Percentiles rank a stretch among this genome's conserved stretches.
Evolutionary conservation across 2,113 vertebrate genomes (phyloP).

Genomic region (Micronycteris hirsuta): DNA sequence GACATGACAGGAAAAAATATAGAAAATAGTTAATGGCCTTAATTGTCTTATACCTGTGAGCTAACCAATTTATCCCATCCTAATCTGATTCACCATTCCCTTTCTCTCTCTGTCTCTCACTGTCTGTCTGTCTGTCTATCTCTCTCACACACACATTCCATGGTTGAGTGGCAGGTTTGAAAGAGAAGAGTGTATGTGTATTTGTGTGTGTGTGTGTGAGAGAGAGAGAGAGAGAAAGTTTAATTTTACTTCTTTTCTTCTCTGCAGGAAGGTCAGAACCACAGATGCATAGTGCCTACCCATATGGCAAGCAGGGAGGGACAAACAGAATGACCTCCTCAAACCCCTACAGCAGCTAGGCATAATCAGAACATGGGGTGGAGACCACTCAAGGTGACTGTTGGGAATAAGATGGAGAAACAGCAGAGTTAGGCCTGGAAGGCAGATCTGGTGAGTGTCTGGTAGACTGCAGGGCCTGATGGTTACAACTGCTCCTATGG

Average conservation of each 20-base stretch:
- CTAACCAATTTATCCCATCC: conserved; percentile 59
- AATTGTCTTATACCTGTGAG: conserved; percentile 65
- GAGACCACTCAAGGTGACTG: neutral
- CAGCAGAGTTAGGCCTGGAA: neutral
- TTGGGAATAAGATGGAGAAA: neutral
- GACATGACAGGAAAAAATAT: conserved; percentile 61
- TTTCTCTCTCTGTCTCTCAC: neutral
- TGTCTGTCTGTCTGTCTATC: neutral
- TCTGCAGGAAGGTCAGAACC: conserved; percentile 42
- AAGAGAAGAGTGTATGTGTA: too few relatives aligned
- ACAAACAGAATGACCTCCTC: conserved; percentile 19
- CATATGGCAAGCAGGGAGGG: neutral
- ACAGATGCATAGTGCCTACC: neutral
- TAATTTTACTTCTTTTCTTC: conserved; percentile 48
- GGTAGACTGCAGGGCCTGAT: neutral
- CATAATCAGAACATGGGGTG: neutral
- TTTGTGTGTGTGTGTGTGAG: neutral
- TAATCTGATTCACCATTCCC: neutral
- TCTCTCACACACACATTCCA: neutral
- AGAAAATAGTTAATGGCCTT: conserved; percentile 63
- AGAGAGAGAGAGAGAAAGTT: neutral
- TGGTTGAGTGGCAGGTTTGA: too few relatives aligned
- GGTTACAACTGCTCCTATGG: neutral
- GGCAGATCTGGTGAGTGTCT: neutral
- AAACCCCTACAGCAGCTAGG: neutral